Evolutionary conservation across 2,888 invertebrate species (phyloP), one percentile per base, ranked within the genome.

Genomic region (Bruchidius siliquastri): DNA sequence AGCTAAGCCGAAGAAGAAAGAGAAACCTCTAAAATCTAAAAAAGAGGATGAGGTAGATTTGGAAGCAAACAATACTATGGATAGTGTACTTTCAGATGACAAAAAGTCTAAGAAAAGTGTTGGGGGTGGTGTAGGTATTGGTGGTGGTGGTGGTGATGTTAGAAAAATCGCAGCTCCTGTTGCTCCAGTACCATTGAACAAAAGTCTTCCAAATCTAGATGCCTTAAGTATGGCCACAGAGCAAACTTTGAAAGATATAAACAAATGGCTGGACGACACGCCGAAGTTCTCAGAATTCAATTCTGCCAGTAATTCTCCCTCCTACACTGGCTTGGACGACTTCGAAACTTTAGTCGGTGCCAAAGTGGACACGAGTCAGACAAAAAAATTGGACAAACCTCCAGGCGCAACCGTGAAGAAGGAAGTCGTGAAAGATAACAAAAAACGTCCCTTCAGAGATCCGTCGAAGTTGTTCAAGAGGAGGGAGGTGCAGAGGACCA

Each of bases 181-280:
- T 74, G 21, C 71, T 21, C 22, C 22, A 20, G 68, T 22, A 68
- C 8, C 22, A 4, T 3, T 22, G 21, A 78, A 77, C 69, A 77
- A 78, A 49, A 83, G 83, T n/a, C 87, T 71, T 88, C 91, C 79
- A 22, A 81, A 79, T 26, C 79, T 82, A 72, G 92, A 92, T 82
- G 93, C 92, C 2, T 85, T 93, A 21, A 91, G 92, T 81, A 88
- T 92, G 76, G 92, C 92, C 13, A 92, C 93, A 0, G 93, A 92
- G 81, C 92, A 94, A 87, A 94, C 93, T 21, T 88, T 93, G 0
- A 93, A 96, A 89, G 96, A 96, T 84, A 95, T 96, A 68, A 95
- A 94, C 84, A 94, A 95, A 82, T 96, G 95, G 95, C 86, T 96
- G 75, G 95, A 95, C 82, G 95, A 95, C 80, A 93, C 95, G 0